phyloP scores from a whole-genome alignment of 2,797 vertebrate species.

The Tachyglossus aculeatus region DNA sequence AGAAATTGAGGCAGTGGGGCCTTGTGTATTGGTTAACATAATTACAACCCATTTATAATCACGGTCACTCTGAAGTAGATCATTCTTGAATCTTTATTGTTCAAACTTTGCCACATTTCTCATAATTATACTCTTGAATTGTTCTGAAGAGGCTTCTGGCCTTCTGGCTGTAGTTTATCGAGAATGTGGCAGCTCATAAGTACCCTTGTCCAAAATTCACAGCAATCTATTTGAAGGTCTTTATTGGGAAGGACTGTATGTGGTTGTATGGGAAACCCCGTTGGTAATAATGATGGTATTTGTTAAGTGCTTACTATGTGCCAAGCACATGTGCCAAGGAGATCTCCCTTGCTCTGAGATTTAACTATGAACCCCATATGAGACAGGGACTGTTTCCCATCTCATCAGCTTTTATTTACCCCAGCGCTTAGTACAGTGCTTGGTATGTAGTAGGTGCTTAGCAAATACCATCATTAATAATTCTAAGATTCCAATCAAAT shows the following conservation, averaged over 20 bases:
- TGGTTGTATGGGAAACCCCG: too few relatives aligned
- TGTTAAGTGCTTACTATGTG: too few relatives aligned
- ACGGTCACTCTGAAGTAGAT: slow-evolving; percentile 28
- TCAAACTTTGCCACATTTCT: slow-evolving; percentile 29
- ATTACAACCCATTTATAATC: slow-evolving; percentile 4
- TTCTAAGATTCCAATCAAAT: too few relatives aligned
- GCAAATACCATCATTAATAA: too few relatives aligned
- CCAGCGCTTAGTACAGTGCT: too few relatives aligned
- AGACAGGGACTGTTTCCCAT: too few relatives aligned
- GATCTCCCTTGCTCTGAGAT: too few relatives aligned
- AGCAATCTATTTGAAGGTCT: background rate
- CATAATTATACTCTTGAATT: slow-evolving; percentile 28
- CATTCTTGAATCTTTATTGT: background rate
- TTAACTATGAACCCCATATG: too few relatives aligned
- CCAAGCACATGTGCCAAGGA: too few relatives aligned
- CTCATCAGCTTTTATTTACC: too few relatives aligned
- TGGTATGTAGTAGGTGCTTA: too few relatives aligned
- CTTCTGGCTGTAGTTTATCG: slow-evolving; percentile 16
- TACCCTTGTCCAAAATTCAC: background rate
- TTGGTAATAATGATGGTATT: too few relatives aligned
- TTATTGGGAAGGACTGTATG: background rate
- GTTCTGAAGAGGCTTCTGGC: background rate
- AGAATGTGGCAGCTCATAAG: slow-evolving; percentile 1
- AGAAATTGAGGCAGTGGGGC: background rate
- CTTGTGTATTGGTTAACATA: background rate